Conservation (phyloP, 2,888 invertebrate species). For the Acanthosoma haemorrhoidale region DNA sequence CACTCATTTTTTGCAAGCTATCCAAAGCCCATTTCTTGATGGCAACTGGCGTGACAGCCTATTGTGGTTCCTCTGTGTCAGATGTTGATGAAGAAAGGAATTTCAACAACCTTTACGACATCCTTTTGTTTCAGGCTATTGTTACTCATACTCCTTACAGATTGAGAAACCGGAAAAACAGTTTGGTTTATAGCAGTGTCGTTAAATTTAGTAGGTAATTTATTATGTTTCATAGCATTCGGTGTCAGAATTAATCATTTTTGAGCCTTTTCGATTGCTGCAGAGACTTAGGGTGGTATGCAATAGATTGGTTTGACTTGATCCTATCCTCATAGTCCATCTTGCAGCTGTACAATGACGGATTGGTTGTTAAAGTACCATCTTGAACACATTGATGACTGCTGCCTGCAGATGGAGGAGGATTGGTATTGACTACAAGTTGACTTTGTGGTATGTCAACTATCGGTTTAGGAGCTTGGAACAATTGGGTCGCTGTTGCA, state of each 20-base stretch:
- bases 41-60: conserved; percentile 37
- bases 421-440: conserved; percentile 40
- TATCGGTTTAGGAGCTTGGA: conserved; percentile 72
- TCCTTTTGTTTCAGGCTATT: neutral
- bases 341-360: conserved; percentile 38
- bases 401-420: conserved; percentile 20
- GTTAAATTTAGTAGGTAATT: neutral
- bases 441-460: conserved; percentile 40
- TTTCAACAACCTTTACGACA: conserved; percentile 35
- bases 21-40: conserved; percentile 27
- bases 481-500: conserved; percentile 76
- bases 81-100: conserved; percentile 32
- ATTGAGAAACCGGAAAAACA: neutral
- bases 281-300: conserved; percentile 36
- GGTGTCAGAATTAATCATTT: conserved; percentile 29
- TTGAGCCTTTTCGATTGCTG: conserved; percentile 35
- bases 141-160: neutral
- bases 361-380: conserved; percentile 9
- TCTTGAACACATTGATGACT: conserved; percentile 24
- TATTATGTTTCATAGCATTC: neutral
- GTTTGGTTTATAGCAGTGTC: neutral
- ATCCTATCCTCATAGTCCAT: conserved; percentile 38
- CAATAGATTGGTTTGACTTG: conserved; percentile 34
- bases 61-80: conserved; percentile 36
- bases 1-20: neutral